phyloP scores from a whole-genome alignment of 2,797 vertebrate species.

The Sebastiscus albofasciatus region DNA sequence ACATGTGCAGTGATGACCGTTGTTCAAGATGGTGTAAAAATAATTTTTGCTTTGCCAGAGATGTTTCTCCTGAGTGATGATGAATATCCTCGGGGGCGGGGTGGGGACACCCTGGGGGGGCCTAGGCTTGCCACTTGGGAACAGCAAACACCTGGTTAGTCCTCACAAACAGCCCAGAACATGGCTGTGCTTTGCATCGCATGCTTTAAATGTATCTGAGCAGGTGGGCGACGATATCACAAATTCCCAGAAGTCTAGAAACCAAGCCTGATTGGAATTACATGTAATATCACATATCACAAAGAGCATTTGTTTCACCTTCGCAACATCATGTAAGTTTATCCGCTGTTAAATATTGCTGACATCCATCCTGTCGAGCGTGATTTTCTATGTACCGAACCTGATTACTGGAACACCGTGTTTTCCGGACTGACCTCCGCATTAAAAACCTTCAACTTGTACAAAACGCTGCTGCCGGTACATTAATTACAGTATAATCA shows the following conservation, averaged over 20 bases:
- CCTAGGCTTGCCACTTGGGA: constrained; percentile 3
- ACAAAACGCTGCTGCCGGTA: background rate
- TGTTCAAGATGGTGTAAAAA: constrained; percentile 1
- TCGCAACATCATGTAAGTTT: background rate
- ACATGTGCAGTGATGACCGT: background rate
- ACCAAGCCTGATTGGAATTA: background rate
- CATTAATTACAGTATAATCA: background rate
- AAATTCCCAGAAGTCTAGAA: background rate
- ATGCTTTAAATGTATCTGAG: constrained; percentile 21
- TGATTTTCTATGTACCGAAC: background rate
- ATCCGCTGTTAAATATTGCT: constrained; percentile 12
- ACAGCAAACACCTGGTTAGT: constrained; percentile 43
- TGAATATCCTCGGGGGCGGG: constrained; percentile 20
- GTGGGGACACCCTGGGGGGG: constrained; percentile 5
- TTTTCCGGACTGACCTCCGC: background rate
- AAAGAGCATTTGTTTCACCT: background rate
- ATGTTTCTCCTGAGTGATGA: constrained; percentile 7
- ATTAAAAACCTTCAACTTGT: constrained; percentile 8
- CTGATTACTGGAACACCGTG: background rate
- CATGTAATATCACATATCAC: background rate
- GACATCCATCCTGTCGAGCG: background rate
- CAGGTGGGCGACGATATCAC: background rate
- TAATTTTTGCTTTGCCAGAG: constrained; percentile 12
- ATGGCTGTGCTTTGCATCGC: background rate
- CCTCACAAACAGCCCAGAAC: constrained; percentile 6